phyloP scores from a whole-genome alignment of 2,797 vertebrate species.

The Borostomias antarcticus region DNA sequence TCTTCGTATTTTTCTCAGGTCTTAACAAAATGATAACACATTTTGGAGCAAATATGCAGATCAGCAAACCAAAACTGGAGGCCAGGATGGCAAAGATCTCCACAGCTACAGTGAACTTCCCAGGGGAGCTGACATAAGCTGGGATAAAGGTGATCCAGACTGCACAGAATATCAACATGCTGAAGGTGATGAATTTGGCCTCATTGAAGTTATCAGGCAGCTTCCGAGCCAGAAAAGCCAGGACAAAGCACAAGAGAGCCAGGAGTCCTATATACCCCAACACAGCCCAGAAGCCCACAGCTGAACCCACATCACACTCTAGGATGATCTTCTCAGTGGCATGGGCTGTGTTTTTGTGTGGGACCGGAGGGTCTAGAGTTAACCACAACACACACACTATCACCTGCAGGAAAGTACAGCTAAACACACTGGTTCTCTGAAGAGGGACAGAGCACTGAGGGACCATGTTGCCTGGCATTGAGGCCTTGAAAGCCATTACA shows the following conservation, averaged over 20 bases:
- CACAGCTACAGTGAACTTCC: slow-evolving; percentile 76
- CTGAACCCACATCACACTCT: slow-evolving; percentile 73
- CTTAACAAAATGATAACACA: slow-evolving; percentile 70
- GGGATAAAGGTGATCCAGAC: slow-evolving; percentile 78
- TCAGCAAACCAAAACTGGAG: slow-evolving; percentile 72
- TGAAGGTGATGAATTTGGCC: slow-evolving; percentile 77
- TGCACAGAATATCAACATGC: slow-evolving; percentile 76
- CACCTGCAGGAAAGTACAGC: slow-evolving; percentile 68
- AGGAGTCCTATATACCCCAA: slow-evolving; percentile 71
- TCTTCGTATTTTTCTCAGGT: slow-evolving; percentile 71
- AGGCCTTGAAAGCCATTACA: slow-evolving; percentile 60
- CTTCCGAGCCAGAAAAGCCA: slow-evolving; percentile 74
- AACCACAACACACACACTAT: slow-evolving; percentile 72
- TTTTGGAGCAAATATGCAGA: slow-evolving; percentile 75
- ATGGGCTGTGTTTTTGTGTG: slow-evolving; percentile 62
- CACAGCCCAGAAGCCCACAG: slow-evolving; percentile 72
- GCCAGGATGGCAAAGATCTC: slow-evolving; percentile 80
- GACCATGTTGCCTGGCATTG: slow-evolving; percentile 49
- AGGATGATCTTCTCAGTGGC: slow-evolving; percentile 67
- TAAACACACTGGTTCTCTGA: slow-evolving; percentile 69
- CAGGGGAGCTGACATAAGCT: slow-evolving; percentile 78
- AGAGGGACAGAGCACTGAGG: slow-evolving; percentile 65
- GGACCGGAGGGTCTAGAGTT: slow-evolving; percentile 62
- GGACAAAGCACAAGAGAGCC: slow-evolving; percentile 63
- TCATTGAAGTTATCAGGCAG: slow-evolving; percentile 79